Percentiles rank a stretch among this genome's conserved stretches.
These are phyloP conservation scores for Boulengeromyrus knoepffleri DNA, from an alignment of 2,113 vertebrate genomes.

Conservation along the genomic window DNA sequence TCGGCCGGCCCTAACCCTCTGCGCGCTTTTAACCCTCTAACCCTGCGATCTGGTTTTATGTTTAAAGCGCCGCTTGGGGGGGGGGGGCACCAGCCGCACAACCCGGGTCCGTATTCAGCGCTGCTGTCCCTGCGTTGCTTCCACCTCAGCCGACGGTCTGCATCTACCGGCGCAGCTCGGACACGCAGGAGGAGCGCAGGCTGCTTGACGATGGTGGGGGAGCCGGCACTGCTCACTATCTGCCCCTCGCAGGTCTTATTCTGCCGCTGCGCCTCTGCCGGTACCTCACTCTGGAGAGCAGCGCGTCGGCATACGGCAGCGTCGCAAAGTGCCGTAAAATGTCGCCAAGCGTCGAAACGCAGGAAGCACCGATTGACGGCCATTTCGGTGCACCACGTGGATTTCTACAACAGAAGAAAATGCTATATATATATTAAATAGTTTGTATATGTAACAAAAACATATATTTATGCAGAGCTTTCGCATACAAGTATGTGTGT, in stretches of 20 bases:
- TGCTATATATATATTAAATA: not conserved
- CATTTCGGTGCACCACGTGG: conserved; percentile 48
- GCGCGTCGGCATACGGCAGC: conserved; percentile 51
- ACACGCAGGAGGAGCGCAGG: conserved; percentile 12
- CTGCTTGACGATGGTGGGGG: conserved; percentile 8
- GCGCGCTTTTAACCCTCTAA: not conserved
- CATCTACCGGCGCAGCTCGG: conserved; percentile 42
- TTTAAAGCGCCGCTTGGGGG: conserved; percentile 57
- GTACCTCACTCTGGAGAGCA: conserved; percentile 61
- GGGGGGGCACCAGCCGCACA: conserved; percentile 57
- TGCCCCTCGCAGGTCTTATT: conserved; percentile 44
- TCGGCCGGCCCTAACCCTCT: not conserved
- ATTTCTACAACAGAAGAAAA: conserved; percentile 25
- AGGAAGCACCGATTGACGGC: not conserved
- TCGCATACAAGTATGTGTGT: not conserved
- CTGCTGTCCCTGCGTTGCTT: conserved; percentile 56
- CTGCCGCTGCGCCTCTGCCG: conserved; percentile 60
- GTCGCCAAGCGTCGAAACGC: not conserved
- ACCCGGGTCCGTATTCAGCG: conserved; percentile 34
- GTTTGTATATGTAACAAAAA: not conserved
- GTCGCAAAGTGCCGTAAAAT: conserved; percentile 55
- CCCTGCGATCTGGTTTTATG: conserved; percentile 34
- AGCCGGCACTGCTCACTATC: conserved; percentile 27
- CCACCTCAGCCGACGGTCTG: conserved; percentile 43
- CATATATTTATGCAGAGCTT: not conserved